Percentiles rank a stretch among this genome's conserved stretches.
These are phyloP conservation scores for Siphonodentalium dalli DNA, from an alignment of 2,888 invertebrate species.

Conservation along the genomic window DNA sequence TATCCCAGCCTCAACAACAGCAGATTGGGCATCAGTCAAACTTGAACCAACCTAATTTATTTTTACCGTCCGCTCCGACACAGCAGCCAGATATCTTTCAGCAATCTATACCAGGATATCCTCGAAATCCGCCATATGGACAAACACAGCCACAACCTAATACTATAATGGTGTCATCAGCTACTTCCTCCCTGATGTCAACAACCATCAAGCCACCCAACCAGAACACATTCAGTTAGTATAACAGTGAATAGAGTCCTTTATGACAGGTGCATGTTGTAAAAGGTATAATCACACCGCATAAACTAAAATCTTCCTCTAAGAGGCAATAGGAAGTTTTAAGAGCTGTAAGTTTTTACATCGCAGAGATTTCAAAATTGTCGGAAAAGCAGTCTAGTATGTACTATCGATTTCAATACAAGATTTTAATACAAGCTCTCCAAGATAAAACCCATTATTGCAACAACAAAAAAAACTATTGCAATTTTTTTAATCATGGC, in stretches of 20 bases:
- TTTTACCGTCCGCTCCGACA: slow-evolving; percentile 73
- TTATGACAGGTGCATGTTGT: not conserved
- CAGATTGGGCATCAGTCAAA: slow-evolving; percentile 22
- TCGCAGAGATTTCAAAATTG: too few relatives aligned
- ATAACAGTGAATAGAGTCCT: not conserved
- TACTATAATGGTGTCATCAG: slow-evolving; percentile 83
- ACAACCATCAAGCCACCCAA: slow-evolving; percentile 76
- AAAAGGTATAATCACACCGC: not conserved
- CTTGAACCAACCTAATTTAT: slow-evolving; percentile 64
- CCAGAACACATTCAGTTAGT: slow-evolving; percentile 43
- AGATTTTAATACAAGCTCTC: too few relatives aligned
- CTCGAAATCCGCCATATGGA: slow-evolving; percentile 20
- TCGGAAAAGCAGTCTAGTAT: too few relatives aligned
- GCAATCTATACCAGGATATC: slow-evolving; percentile 68
- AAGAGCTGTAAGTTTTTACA: too few relatives aligned
- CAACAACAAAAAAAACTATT: too few relatives aligned
- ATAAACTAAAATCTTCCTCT: too few relatives aligned
- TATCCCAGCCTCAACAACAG: slow-evolving; percentile 39
- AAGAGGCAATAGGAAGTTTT: not conserved
- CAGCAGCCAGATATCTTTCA: too few relatives aligned
- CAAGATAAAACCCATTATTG: too few relatives aligned
- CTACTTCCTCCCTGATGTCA: slow-evolving; percentile 88
- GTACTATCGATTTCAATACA: too few relatives aligned
- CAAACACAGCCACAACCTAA: slow-evolving; percentile 79
- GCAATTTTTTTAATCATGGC: too few relatives aligned